Evolutionary conservation across 2,888 invertebrate species (phyloP).

Genomic region (Stenotaenia linearis): DNA sequence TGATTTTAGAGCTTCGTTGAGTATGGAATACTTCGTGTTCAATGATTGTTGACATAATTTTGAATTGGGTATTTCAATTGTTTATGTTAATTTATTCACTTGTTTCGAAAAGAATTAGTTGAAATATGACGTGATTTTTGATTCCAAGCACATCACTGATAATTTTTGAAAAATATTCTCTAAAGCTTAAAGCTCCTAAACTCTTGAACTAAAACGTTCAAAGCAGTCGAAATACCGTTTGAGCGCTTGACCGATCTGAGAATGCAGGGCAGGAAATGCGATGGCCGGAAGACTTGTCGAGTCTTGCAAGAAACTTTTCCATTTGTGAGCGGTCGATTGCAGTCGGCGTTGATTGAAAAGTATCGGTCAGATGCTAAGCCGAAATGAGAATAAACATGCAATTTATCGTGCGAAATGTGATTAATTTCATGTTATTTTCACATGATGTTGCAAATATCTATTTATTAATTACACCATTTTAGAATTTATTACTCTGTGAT

Average conservation of each 20-base stretch:
- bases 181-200: no score
- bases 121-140: no score
- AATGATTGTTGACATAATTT: background rate
- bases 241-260: background rate
- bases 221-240: background rate
- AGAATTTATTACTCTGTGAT: conserved; percentile 4
- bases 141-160: no score
- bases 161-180: no score
- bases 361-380: background rate
- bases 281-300: conserved; percentile 17
- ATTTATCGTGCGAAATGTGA: background rate
- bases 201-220: background rate
- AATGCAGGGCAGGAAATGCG: background rate
- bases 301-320: conserved; percentile 3
- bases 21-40: background rate
- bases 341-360: background rate
- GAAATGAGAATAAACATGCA: background rate
- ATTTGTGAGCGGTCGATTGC: background rate
- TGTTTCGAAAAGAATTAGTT: background rate
- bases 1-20: background rate
- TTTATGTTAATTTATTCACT: background rate
- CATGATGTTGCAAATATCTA: background rate
- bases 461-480: background rate
- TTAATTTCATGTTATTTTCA: background rate
- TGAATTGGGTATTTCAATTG: background rate